Evolutionary conservation across 2,797 vertebrate genomes (phyloP).

Genomic region (Iguana delicatissima): DNA sequence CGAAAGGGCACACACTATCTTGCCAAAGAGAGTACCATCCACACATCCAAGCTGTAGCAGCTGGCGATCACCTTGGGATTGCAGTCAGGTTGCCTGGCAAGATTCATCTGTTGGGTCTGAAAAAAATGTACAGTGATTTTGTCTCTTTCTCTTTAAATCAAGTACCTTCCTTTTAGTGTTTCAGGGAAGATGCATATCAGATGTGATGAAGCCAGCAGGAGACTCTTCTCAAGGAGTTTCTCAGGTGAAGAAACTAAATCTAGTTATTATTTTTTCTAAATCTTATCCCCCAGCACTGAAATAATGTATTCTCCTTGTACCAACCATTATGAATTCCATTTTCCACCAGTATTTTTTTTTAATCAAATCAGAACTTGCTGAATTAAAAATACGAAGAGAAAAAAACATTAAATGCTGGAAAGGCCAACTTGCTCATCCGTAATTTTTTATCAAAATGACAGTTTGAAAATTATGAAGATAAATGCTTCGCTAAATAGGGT

Average conservation of each 20-base stretch:
- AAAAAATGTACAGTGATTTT: constrained; percentile 57
- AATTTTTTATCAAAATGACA: constrained; percentile 84
- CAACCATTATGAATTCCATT: constrained; percentile 73
- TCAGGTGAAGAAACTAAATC: constrained; percentile 71
- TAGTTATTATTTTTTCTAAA: constrained; percentile 58
- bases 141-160: constrained; percentile 65
- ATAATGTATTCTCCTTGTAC: constrained; percentile 71
- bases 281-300: constrained; percentile 63
- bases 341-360: constrained; percentile 72
- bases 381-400: constrained; percentile 80
- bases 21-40: not conserved
- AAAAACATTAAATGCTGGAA: constrained; percentile 82
- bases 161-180: constrained; percentile 55
- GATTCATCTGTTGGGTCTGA: constrained; percentile 37
- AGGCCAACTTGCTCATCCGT: constrained; percentile 80
- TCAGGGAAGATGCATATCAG: constrained; percentile 61
- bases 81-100: constrained; percentile 32
- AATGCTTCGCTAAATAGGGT: constrained; percentile 80
- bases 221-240: constrained; percentile 66
- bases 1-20: not conserved
- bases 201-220: constrained; percentile 61
- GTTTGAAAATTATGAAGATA: constrained; percentile 84
- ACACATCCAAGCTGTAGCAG: constrained; percentile 43
- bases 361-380: constrained; percentile 80
- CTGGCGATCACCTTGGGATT: constrained; percentile 47